Evolutionary conservation across 2,797 vertebrate genomes (phyloP).

Genomic region (Pyrocephalus nanus): DNA sequence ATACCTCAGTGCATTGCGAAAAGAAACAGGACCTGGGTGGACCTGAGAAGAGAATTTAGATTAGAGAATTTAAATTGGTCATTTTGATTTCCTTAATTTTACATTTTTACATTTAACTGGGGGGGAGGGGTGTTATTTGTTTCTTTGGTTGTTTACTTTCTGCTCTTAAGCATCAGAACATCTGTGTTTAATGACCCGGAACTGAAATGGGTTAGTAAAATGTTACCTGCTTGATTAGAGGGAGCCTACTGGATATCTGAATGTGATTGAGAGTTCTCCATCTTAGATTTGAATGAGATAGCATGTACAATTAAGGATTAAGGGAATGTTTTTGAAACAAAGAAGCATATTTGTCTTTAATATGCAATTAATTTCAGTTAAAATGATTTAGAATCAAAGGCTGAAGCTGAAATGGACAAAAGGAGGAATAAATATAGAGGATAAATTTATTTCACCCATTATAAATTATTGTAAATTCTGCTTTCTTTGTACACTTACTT

Average conservation of each 20-base stretch:
- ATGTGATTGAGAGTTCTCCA: background rate
- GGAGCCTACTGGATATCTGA: background rate
- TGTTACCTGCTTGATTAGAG: constrained; percentile 6
- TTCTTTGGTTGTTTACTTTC: background rate
- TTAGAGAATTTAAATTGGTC: background rate
- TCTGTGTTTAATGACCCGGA: constrained; percentile 26
- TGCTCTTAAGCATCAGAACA: background rate
- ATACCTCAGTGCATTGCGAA: background rate
- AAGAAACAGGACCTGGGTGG: background rate
- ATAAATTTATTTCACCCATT: background rate
- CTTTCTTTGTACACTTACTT: background rate
- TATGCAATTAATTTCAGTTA: background rate
- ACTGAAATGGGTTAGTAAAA: constrained; percentile 38
- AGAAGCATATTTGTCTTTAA: background rate
- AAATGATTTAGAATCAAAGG: background rate
- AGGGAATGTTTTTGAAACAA: background rate
- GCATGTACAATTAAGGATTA: background rate
- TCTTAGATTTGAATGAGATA: background rate
- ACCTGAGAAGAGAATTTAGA: background rate
- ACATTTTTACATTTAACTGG: background rate
- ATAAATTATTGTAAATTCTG: background rate
- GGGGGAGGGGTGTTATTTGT: background rate
- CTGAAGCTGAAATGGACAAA: background rate
- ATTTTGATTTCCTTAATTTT: background rate
- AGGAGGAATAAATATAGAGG: background rate